These are phyloP conservation scores for Congeria kusceri DNA, from an alignment of 2,888 invertebrate species.

Conservation along the genomic window DNA sequence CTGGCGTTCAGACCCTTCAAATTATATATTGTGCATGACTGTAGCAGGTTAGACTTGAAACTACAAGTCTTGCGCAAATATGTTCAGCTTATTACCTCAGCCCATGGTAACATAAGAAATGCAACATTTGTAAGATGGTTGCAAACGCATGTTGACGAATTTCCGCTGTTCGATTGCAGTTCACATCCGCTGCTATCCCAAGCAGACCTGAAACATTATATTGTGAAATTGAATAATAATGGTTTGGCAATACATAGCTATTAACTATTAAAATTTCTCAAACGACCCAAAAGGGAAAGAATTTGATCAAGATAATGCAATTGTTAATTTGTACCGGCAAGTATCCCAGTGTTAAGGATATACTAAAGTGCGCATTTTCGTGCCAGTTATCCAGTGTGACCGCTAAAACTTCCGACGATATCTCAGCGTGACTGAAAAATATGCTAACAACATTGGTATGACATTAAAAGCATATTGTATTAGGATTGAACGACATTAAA, in stretches of 20 bases:
- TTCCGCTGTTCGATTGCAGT: not conserved
- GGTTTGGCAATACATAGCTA: not conserved
- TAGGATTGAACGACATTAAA: too few relatives aligned
- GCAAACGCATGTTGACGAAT: slow-evolving; percentile 25
- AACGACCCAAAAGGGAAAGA: too few relatives aligned
- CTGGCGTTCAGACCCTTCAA: too few relatives aligned
- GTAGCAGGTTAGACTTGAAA: too few relatives aligned
- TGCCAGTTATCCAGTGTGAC: not conserved
- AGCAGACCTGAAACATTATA: not conserved
- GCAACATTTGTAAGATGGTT: slow-evolving; percentile 47
- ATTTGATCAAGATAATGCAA: not conserved
- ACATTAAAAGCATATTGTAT: too few relatives aligned
- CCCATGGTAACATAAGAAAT: slow-evolving; percentile 41
- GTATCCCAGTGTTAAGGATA: not conserved
- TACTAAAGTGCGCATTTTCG: not conserved
- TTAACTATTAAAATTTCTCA: too few relatives aligned
- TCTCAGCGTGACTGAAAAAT: not conserved
- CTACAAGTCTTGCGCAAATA: too few relatives aligned
- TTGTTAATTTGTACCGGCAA: not conserved
- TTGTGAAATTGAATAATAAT: too few relatives aligned
- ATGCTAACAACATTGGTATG: too few relatives aligned
- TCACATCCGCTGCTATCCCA: slow-evolving; percentile 13
- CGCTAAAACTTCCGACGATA: not conserved
- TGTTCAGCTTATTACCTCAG: too few relatives aligned
- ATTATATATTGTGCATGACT: too few relatives aligned